Evolutionary conservation across 1,140 invertebrate species (phyloP).

Genomic region (Trichomalopsis sarcophagae): DNA sequence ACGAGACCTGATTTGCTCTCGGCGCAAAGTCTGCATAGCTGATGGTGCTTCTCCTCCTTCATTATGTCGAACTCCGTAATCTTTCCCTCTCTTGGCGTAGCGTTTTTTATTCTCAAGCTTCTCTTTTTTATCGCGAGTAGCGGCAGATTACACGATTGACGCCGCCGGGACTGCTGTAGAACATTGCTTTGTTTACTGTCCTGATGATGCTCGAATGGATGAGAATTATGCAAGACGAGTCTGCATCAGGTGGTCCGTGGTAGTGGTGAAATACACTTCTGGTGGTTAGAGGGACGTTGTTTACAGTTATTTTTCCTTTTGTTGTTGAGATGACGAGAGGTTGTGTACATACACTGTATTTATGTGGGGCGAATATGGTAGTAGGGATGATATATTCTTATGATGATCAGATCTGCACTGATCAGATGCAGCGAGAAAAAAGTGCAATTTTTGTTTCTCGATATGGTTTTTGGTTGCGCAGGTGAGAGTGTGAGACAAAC

Average conservation of each 20-base stretch:
- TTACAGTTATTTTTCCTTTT: neutral
- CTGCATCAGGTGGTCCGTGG: neutral
- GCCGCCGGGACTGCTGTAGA: neutral
- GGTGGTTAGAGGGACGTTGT: neutral
- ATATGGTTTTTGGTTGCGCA: too few species aligned
- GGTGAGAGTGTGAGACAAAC: too few species aligned
- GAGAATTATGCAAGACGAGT: neutral
- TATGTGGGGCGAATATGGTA: too few species aligned
- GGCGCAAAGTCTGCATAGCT: conserved; percentile 76
- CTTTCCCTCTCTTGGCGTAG: neutral
- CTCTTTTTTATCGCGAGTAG: neutral
- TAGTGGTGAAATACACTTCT: neutral
- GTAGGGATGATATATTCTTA: too few species aligned
- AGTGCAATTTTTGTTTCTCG: too few species aligned
- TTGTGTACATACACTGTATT: too few species aligned
- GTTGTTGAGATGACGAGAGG: neutral
- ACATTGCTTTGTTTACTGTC: neutral
- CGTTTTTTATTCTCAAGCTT: neutral
- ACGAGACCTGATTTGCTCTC: conserved; percentile 69
- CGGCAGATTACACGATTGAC: neutral
- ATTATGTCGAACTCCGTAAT: neutral
- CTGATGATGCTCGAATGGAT: neutral
- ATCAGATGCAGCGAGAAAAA: too few species aligned
- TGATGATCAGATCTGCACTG: too few species aligned
- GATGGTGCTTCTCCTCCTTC: neutral